Percentiles rank a stretch among this genome's conserved stretches.
Conservation (phyloP, 2,888 invertebrate genomes). For the Aphidius colemani region DNA sequence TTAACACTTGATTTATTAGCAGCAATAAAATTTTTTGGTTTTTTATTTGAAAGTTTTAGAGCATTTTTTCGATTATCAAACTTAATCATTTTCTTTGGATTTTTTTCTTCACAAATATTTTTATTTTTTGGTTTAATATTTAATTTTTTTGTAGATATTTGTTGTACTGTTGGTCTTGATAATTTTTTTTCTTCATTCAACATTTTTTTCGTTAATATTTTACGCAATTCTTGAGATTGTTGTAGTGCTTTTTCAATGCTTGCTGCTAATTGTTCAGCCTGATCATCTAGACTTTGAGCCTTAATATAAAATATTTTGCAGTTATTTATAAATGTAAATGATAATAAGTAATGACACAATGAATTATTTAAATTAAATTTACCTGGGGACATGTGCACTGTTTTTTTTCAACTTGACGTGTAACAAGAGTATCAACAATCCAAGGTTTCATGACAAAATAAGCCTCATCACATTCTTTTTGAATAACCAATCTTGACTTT, state of each 20-base stretch:
- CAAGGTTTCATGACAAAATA: constrained; percentile 50
- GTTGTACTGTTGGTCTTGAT: constrained; percentile 32
- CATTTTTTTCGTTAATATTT: constrained; percentile 44
- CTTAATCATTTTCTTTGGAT: background rate
- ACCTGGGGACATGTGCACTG: constrained; percentile 49
- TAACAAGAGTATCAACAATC: constrained; percentile 40
- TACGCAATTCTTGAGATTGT: constrained; percentile 49
- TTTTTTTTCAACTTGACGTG: constrained; percentile 39
- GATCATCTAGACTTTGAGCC: constrained; percentile 30
- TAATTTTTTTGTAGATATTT: constrained; percentile 35
- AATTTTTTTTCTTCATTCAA: constrained; percentile 35
- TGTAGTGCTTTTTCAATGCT: constrained; percentile 48
- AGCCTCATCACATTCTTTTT: constrained; percentile 50
- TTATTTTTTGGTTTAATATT: background rate
- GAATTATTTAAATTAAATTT: constrained; percentile 31
- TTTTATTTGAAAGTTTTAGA: constrained; percentile 24
- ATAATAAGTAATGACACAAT: background rate
- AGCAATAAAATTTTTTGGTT: constrained; percentile 35
- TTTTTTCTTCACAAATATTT: constrained; percentile 7
- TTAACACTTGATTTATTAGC: constrained; percentile 33
- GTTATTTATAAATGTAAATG: background rate
- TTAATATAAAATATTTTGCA: background rate
- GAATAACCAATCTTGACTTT: constrained; percentile 42
- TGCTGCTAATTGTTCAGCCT: constrained; percentile 46
- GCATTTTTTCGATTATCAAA: constrained; percentile 17